Base-by-base conservation (phyloP, 2,888 invertebrate genomes). In the Cerastis rubricosa region DNA sequence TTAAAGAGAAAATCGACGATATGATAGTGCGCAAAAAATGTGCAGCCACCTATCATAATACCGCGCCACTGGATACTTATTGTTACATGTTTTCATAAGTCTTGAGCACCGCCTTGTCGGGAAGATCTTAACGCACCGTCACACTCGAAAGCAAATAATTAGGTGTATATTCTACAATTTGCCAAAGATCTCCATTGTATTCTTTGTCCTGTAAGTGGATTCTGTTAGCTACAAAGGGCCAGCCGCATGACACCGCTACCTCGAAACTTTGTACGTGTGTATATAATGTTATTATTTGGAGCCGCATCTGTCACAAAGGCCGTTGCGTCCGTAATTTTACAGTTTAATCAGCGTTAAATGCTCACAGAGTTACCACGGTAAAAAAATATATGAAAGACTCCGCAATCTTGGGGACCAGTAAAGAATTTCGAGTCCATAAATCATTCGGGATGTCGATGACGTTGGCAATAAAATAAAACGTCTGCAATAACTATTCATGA, bases 291-390 rank as follows among this genome's bases (percentile, higher is more conserved):
- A 96, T 96, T 96, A 96, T 96, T 94, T 93, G 89, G 89, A 88
- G 95, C 95, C 95, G 93, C 96, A 96, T 96, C 96, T 96, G 96
- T 96, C 96, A 95, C 94, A 96, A 95, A 95, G 93, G 92, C 92
- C 94, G 93, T 94, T 95, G 94, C 94, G 94, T 94, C 85, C 90
- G 94, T 95, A 96, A 96, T 96, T 96, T 96, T 96, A 96, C 96
- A 96, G 96, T 96, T 96, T 96, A 96, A 96, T 96, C 96, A 96
- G 96, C 96, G 96, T 96, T 96, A 96, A 96, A 96, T 96, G 94
- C 92, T 92, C 91, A 93, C 93, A 95, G 91, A 94, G 92, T 93
- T 92, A 93, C 96, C 95, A 95, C 95, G 77, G 88, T 84, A 94
- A 94, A 78, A 94, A 94, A 95, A 90, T 83, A 85, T 85, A n/a